phyloP scores from a whole-genome alignment of 2,113 vertebrate genomes.

The Sceloporus tristichus region DNA sequence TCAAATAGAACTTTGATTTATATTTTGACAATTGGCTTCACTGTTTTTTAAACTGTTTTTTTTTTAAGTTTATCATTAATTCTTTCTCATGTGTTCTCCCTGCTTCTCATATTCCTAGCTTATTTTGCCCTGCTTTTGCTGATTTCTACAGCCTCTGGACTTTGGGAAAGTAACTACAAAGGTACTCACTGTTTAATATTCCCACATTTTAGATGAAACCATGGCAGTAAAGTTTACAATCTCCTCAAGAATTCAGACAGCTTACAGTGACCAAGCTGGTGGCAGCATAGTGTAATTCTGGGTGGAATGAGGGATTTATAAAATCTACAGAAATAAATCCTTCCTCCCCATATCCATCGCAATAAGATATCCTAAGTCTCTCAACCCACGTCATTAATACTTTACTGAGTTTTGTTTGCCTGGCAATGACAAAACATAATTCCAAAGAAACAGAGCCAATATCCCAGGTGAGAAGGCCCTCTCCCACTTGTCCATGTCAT shows the following conservation, averaged over 20 bases:
- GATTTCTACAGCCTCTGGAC: background rate
- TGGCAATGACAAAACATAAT: background rate
- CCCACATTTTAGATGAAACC: background rate
- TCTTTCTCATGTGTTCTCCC: background rate
- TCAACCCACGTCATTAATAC: background rate
- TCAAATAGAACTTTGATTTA: background rate
- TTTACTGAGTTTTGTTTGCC: background rate
- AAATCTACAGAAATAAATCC: background rate
- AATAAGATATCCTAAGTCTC: background rate
- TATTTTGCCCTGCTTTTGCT: background rate
- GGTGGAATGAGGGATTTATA: background rate
- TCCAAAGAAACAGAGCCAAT: background rate
- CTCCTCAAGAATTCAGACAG: background rate
- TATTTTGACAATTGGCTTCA: background rate
- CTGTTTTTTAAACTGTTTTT: background rate
- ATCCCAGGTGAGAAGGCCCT: background rate
- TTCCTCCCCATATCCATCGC: background rate
- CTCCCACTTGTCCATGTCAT: background rate
- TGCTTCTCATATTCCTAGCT: background rate
- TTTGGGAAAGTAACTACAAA: background rate
- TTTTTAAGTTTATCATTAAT: background rate
- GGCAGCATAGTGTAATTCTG: background rate
- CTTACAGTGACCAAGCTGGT: background rate
- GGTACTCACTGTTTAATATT: background rate
- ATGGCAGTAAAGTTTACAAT: background rate